Conservation (phyloP, 2,797 vertebrate genomes). For the Syndactyla subalaris region DNA sequence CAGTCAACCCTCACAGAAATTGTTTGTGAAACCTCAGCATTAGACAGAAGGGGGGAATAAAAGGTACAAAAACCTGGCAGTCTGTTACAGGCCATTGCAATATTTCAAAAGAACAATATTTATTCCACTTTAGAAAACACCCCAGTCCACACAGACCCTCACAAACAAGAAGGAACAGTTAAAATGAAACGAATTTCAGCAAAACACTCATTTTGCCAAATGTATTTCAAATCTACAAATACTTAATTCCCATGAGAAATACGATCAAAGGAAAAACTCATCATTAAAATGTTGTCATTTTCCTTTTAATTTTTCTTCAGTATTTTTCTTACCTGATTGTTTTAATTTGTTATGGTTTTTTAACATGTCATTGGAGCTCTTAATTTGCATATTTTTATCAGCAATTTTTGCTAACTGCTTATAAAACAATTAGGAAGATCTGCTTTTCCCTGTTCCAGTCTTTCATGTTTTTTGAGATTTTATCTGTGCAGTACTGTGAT, state of each 20-base stretch:
- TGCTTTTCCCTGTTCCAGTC: neutral
- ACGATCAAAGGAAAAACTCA: neutral
- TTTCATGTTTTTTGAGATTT: constrained; percentile 2
- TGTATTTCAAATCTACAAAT: neutral
- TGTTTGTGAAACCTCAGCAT: neutral
- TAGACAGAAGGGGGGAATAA: neutral
- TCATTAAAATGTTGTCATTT: neutral
- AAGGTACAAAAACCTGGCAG: neutral
- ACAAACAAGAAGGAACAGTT: neutral
- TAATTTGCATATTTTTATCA: neutral
- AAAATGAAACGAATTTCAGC: neutral
- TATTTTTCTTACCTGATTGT: neutral
- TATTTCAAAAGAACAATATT: neutral
- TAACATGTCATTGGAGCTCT: neutral
- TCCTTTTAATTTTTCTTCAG: neutral
- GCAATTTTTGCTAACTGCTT: neutral
- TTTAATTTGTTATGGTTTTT: neutral
- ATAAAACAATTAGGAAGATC: constrained; percentile 7
- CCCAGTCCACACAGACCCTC: neutral
- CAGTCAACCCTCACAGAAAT: neutral
- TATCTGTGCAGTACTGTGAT: constrained; percentile 9
- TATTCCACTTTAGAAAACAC: neutral
- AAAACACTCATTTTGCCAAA: neutral
- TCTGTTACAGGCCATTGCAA: neutral
- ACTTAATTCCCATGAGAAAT: neutral